These are phyloP conservation scores for Drosophila yakuba DNA, from an alignment of 1,140 invertebrate species.

Conservation along the genomic window DNA sequence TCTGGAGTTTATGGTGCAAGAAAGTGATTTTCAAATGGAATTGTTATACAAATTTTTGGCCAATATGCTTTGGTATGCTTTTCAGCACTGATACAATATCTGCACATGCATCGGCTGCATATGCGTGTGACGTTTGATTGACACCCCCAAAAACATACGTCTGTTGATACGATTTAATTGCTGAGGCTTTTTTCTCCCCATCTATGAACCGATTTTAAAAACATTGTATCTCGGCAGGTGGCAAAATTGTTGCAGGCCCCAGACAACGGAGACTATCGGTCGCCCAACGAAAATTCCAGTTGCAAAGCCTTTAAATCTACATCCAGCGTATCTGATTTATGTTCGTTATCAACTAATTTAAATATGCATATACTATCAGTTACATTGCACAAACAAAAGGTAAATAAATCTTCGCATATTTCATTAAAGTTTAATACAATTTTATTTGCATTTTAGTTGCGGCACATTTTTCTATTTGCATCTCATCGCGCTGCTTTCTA, in stretches of 20 bases:
- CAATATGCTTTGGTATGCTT: background rate
- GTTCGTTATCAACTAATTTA: slow-evolving; percentile 35
- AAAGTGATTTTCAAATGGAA: slow-evolving; percentile 63
- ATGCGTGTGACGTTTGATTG: slow-evolving; percentile 59
- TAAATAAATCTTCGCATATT: slow-evolving; percentile 43
- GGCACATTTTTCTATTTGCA: slow-evolving; percentile 1
- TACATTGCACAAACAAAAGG: slow-evolving; percentile 26
- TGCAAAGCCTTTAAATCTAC: slow-evolving; percentile 8
- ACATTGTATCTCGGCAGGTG: slow-evolving; percentile 27
- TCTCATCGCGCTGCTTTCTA: slow-evolving; percentile 24
- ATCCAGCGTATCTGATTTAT: slow-evolving; percentile 28
- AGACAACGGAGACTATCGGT: background rate
- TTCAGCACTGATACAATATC: slow-evolving; percentile 3
- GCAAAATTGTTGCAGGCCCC: background rate
- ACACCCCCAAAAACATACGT: slow-evolving; percentile 26
- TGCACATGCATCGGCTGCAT: background rate
- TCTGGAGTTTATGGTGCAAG: slow-evolving; percentile 37
- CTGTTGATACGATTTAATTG: slow-evolving; percentile 60
- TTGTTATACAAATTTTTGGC: slow-evolving; percentile 62
- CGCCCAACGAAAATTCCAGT: slow-evolving; percentile 1
- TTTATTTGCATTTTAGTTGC: slow-evolving; percentile 38
- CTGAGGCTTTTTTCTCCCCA: slow-evolving; percentile 18
- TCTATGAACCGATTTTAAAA: slow-evolving; percentile 19
- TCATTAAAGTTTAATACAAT: slow-evolving; percentile 55
- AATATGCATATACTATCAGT: slow-evolving; percentile 27